These are phyloP conservation scores for Frankliniella fusca DNA, from an alignment of 2,888 invertebrate genomes.

Conservation along the genomic window DNA sequence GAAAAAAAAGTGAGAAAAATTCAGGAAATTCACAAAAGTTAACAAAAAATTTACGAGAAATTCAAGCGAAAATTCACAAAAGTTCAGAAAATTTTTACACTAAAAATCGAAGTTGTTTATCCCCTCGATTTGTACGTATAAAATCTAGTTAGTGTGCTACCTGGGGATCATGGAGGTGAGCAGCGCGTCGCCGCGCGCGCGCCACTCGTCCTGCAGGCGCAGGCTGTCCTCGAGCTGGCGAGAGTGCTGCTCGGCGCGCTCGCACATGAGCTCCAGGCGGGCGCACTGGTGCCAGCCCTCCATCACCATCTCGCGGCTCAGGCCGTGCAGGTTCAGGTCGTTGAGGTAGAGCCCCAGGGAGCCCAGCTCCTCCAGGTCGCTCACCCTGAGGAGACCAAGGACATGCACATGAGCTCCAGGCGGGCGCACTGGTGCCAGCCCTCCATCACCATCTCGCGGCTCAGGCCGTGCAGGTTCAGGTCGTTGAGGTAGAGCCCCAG, in stretches of 20 bases:
- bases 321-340: slow-evolving; percentile 79
- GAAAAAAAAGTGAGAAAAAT: too few relatives aligned
- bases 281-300: slow-evolving; percentile 82
- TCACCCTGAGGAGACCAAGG: slow-evolving; percentile 65
- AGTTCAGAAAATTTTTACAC: too few relatives aligned
- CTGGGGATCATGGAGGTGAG: slow-evolving; percentile 83
- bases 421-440: slow-evolving; percentile 83
- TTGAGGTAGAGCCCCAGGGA: slow-evolving; percentile 74
- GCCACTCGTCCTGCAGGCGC: slow-evolving; percentile 75
- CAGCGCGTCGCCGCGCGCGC: slow-evolving; percentile 76
- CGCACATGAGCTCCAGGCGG: slow-evolving; percentile 73
- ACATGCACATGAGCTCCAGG: slow-evolving; percentile 72
- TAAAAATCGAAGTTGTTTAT: too few relatives aligned
- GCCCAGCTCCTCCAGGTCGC: slow-evolving; percentile 75
- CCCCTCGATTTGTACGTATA: too few relatives aligned
- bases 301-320: slow-evolving; percentile 76
- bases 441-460: slow-evolving; percentile 73
- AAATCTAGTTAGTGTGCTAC: too few relatives aligned
- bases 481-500: slow-evolving; percentile 77
- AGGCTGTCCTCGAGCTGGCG: slow-evolving; percentile 74
- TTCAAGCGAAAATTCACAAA: too few relatives aligned
- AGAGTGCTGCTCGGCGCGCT: slow-evolving; percentile 74
- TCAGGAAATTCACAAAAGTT: too few relatives aligned
- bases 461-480: slow-evolving; percentile 78
- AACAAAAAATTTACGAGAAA: too few relatives aligned